Evolutionary conservation across 2,113 vertebrate genomes (phyloP).

Genomic region (Erinaceus europaeus): DNA sequence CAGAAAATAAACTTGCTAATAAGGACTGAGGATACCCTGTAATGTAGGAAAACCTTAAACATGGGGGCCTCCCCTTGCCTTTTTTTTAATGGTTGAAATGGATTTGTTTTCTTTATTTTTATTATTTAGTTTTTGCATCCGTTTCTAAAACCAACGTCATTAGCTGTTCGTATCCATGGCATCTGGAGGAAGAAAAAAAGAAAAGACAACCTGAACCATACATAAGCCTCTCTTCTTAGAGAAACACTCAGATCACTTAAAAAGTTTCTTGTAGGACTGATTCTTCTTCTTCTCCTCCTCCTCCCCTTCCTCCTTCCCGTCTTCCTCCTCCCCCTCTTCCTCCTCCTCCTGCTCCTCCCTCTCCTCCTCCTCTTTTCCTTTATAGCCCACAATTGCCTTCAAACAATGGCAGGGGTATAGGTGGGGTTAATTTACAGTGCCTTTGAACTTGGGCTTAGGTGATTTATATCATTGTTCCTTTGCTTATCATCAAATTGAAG

Average conservation of each 20-base stretch:
- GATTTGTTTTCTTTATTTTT: too few species aligned
- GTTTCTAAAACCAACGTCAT: not conserved
- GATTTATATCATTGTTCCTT: not conserved
- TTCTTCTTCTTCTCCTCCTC: too few species aligned
- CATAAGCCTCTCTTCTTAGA: not conserved
- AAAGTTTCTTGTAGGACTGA: not conserved
- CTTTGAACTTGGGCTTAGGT: not conserved
- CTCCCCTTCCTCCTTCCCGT: too few species aligned
- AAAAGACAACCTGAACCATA: not conserved
- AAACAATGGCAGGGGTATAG: not conserved
- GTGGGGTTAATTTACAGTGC: not conserved
- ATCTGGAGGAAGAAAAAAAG: not conserved
- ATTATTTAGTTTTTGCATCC: not conserved
- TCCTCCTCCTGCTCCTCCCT: too few species aligned
- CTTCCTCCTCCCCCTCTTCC: too few species aligned
- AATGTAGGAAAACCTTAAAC: too few species aligned
- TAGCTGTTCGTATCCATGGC: not conserved
- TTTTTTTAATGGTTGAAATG: slow-evolving; percentile 5
- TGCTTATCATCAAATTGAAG: not conserved
- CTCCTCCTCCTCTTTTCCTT: too few species aligned
- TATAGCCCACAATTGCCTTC: not conserved
- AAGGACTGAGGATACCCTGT: not conserved
- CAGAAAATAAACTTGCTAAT: not conserved
- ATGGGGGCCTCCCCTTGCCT: not conserved
- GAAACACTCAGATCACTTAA: not conserved